These are phyloP conservation scores for Notothenia rossii DNA, from an alignment of 2,113 vertebrate species.

Conservation along the genomic window DNA sequence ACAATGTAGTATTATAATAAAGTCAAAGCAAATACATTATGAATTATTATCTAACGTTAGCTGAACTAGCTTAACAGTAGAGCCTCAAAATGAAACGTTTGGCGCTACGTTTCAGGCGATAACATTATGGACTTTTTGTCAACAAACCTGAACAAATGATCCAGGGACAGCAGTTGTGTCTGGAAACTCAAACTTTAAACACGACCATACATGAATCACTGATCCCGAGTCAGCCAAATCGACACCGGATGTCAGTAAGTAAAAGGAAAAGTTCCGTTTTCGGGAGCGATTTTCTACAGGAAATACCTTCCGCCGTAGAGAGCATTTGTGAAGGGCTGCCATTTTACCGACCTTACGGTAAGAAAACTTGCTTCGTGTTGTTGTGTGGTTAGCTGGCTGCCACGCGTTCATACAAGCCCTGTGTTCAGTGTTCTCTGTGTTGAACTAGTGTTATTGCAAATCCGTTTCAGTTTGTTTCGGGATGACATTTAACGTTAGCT, in stretches of 20 bases:
- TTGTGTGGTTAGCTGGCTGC: conserved; percentile 18
- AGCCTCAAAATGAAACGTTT: neutral
- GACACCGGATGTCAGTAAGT: conserved; percentile 55
- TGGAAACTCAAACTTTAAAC: accelerated
- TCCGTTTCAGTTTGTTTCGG: neutral
- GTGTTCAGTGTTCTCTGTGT: accelerated
- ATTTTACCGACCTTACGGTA: conserved; percentile 89
- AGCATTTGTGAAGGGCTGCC: conserved; percentile 82
- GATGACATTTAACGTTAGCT: neutral
- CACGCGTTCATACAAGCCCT: neutral
- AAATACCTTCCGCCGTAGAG: conserved; percentile 69
- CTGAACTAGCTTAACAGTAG: neutral
- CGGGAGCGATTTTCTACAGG: conserved; percentile 71
- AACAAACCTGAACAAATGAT: conserved; percentile 6
- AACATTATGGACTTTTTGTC: neutral
- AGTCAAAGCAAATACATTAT: neutral
- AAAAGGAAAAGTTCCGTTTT: conserved; percentile 1
- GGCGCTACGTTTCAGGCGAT: neutral
- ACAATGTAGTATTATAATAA: no score
- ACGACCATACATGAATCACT: accelerated
- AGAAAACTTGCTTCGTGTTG: conserved; percentile 67
- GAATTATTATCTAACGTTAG: neutral
- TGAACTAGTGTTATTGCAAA: accelerated
- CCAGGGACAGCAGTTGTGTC: neutral
- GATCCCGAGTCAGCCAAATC: conserved; percentile 25